These are phyloP conservation scores for Lamprotornis superbus DNA, from an alignment of 2,113 vertebrate species.

Conservation along the genomic window DNA sequence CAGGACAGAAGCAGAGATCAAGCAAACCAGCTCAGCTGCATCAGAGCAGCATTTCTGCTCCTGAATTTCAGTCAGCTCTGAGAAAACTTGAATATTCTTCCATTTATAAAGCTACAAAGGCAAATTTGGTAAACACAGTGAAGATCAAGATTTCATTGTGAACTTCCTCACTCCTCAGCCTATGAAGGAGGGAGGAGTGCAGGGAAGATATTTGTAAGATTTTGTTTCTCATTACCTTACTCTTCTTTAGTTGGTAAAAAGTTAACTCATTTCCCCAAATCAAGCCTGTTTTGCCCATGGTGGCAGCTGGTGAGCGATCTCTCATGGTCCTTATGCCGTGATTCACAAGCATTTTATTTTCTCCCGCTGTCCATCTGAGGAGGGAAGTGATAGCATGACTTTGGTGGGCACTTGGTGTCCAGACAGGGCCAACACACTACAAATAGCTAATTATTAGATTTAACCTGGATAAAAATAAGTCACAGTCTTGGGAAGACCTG, in stretches of 20 bases:
- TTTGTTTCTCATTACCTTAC: not conserved
- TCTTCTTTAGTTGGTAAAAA: not conserved
- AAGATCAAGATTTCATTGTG: not conserved
- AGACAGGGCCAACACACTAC: not conserved
- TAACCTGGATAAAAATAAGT: not conserved
- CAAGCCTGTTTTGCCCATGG: not conserved
- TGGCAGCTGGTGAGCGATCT: not conserved
- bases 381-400: accelerated
- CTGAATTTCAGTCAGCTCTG: not conserved
- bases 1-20: not conserved
- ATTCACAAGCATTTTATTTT: not conserved
- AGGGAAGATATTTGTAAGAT: not conserved
- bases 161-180: not conserved
- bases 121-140: not conserved
- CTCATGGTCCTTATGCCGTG: not conserved
- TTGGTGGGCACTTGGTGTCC: not conserved
- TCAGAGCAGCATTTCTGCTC: not conserved
- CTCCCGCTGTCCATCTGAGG: not conserved
- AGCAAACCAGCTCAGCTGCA: not conserved
- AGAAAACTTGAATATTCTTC: not conserved
- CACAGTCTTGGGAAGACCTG: not conserved
- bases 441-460: not conserved
- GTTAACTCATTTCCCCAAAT: not conserved
- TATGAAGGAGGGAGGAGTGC: not conserved
- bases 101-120: not conserved